phyloP scores from a whole-genome alignment of 2,888 invertebrate genomes.

The Lymantria monacha region DNA sequence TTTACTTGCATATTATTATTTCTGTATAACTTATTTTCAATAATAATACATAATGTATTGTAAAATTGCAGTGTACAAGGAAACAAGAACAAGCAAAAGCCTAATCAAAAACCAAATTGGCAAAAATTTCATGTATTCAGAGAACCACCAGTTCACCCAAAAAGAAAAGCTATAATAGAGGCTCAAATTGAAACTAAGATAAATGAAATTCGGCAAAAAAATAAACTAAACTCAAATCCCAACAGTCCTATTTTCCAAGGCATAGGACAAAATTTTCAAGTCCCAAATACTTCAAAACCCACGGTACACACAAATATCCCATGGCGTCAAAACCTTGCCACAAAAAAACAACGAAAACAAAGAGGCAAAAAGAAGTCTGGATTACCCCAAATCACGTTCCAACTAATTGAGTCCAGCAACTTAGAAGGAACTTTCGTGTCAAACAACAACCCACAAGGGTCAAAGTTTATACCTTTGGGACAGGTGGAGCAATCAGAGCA shows the following conservation, averaged over 20 bases:
- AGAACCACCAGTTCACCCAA: neutral
- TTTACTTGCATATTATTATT: too few species aligned
- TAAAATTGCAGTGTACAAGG: neutral
- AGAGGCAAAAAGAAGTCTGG: neutral
- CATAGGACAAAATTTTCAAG: neutral
- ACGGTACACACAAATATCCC: neutral
- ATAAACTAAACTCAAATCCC: neutral
- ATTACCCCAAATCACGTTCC: neutral
- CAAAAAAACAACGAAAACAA: neutral
- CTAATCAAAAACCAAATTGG: neutral
- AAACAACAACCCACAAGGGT: neutral
- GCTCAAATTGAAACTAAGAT: neutral
- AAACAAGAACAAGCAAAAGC: neutral
- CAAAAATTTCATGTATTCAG: too few species aligned
- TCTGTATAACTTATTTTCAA: too few species aligned
- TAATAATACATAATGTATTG: neutral
- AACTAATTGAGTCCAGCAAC: neutral
- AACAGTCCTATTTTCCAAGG: neutral
- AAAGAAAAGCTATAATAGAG: neutral
- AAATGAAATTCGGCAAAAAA: neutral
- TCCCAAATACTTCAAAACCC: neutral
- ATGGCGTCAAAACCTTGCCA: neutral
- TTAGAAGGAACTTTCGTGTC: neutral
- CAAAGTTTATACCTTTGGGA: slow-evolving; percentile 1
- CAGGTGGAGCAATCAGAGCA: too few species aligned